phyloP scores from a whole-genome alignment of 2,888 invertebrate genomes.

The Hyles lineata region DNA sequence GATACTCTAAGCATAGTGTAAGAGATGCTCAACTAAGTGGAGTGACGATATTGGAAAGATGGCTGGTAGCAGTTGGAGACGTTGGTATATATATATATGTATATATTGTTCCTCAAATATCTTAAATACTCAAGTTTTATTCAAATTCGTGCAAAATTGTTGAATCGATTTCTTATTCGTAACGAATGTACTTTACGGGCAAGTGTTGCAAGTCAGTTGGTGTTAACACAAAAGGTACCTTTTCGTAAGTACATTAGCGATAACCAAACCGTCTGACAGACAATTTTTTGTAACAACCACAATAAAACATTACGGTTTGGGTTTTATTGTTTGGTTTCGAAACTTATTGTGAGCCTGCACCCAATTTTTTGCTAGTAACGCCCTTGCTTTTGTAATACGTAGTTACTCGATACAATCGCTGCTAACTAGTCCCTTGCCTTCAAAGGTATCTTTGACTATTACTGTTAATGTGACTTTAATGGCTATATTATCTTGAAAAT shows the following conservation, averaged over 20 bases:
- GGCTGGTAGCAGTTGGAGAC: too few species aligned
- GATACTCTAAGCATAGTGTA: too few species aligned
- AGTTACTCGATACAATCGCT: conserved; percentile 2
- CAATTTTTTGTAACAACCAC: conserved; percentile 28
- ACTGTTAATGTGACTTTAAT: too few species aligned
- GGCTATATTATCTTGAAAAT: too few species aligned
- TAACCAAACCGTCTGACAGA: conserved; percentile 26
- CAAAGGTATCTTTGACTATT: neutral
- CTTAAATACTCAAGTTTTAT: neutral
- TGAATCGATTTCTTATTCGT: neutral
- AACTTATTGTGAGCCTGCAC: neutral
- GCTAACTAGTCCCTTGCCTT: neutral
- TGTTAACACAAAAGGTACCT: conserved; percentile 8
- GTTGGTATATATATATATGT: too few species aligned
- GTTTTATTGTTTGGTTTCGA: conserved; percentile 30
- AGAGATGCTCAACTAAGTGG: too few species aligned
- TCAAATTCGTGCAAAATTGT: neutral
- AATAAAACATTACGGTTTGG: conserved; percentile 31
- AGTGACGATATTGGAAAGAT: too few species aligned
- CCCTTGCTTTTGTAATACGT: neutral
- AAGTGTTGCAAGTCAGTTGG: conserved; percentile 14
- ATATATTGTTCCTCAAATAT: too few species aligned
- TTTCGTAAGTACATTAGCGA: conserved; percentile 34
- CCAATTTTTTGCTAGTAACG: conserved; percentile 6
- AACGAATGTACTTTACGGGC: neutral